phyloP scores from a whole-genome alignment of 1,140 invertebrate species.

The Onthophagus taurus region DNA sequence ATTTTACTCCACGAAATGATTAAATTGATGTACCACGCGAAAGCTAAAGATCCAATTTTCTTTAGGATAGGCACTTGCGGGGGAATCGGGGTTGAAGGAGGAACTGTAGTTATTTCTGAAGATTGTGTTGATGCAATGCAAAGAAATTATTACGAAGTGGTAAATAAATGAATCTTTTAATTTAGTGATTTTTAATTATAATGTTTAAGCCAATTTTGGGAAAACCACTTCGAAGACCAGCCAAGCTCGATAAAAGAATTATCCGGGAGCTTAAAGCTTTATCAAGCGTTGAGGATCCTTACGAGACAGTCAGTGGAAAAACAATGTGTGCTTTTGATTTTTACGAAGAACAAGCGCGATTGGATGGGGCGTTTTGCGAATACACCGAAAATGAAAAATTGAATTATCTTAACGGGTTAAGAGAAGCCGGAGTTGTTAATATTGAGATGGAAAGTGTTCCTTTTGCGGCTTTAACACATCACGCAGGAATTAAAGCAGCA shows the following conservation, averaged over 20 bases:
- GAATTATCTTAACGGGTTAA: constrained; percentile 70
- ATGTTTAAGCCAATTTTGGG: constrained; percentile 63
- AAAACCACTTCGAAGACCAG: constrained; percentile 69
- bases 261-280: constrained; percentile 66
- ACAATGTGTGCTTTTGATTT: constrained; percentile 97
- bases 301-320: constrained; percentile 75
- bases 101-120: constrained; percentile 64
- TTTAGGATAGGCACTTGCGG: constrained; percentile 76
- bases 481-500: constrained; percentile 87
- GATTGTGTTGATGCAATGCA: constrained; percentile 58
- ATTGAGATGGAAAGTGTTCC: constrained; percentile 96
- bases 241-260: constrained; percentile 72
- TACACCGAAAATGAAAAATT: constrained; percentile 85
- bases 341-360: constrained; percentile 89
- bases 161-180: constrained; percentile 30
- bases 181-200: neutral
- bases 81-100: constrained; percentile 62
- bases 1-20: constrained; percentile 74
- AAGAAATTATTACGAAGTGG: constrained; percentile 54
- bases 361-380: constrained; percentile 96
- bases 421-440: constrained; percentile 77
- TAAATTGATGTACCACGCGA: constrained; percentile 69
- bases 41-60: constrained; percentile 61
- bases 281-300: constrained; percentile 67
- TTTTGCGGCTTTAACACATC: constrained; percentile 88